A percentile compares a stretch with the other conserved stretches of the same genome.
These are phyloP conservation scores for Synergus umbraculus DNA, from an alignment of 2,888 invertebrate genomes.

Conservation along the genomic window DNA sequence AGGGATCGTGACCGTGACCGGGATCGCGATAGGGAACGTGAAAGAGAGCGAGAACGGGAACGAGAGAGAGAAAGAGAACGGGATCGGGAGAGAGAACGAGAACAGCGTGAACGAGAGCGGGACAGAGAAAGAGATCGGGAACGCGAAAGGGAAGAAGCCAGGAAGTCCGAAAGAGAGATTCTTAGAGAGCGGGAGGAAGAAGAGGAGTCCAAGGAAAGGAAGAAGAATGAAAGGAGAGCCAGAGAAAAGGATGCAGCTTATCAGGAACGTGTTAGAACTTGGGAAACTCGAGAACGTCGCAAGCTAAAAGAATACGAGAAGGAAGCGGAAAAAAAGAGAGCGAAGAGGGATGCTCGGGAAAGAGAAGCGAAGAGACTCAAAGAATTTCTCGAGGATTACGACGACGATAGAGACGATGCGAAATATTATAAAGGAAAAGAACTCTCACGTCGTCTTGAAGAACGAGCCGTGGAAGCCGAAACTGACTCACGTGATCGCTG, in stretches of 20 bases:
- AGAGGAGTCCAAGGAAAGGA: conserved; percentile 94
- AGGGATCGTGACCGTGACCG: conserved; percentile 76
- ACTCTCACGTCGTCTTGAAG: conserved; percentile 92
- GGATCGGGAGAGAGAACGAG: conserved; percentile 81
- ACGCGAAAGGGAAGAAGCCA: conserved; percentile 79
- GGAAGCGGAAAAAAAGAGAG: conserved; percentile 90
- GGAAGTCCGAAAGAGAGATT: conserved; percentile 81
- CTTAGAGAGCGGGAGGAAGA: conserved; percentile 90
- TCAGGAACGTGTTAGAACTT: conserved; percentile 89
- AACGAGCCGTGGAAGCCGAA: conserved; percentile 95
- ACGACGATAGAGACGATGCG: conserved; percentile 97
- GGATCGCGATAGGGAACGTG: conserved; percentile 80
- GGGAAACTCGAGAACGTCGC: conserved; percentile 94
- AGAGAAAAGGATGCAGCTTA: conserved; percentile 98
- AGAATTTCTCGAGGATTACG: conserved; percentile 99
- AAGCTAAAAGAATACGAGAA: conserved; percentile 94
- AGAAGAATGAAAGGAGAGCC: conserved; percentile 93
- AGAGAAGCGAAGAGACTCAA: conserved; percentile 95
- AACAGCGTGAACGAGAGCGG: conserved; percentile 81
- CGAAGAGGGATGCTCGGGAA: conserved; percentile 91
- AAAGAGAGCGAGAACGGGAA: conserved; percentile 78
- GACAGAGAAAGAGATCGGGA: conserved; percentile 80
- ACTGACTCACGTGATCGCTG: conserved; percentile 93
- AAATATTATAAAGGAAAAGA: conserved; percentile 98
- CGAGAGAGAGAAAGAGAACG: conserved; percentile 76